Base-by-base conservation (phyloP, 1,140 invertebrate genomes). In the Galleria mellonella region DNA sequence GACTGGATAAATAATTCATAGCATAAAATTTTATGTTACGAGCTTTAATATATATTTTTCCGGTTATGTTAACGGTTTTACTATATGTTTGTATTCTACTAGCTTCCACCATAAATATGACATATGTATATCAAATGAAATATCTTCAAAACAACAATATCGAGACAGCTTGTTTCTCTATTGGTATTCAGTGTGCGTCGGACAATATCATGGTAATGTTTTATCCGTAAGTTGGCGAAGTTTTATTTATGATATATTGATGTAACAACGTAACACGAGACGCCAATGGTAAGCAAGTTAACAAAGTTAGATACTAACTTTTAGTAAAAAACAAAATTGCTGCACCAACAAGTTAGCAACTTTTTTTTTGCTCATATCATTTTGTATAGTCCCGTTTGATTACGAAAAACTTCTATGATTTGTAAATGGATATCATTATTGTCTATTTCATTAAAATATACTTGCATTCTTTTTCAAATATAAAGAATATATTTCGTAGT, bases 191-290 rank as follows among this genome's bases (percentile, higher is more conserved):
- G 43, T 43, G 37, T 30, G 55, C 62, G 67, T 56, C 36, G 37
- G 32, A 53, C 55, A 62, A 65, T 68, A 59, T 62, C 50, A 53
- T 58, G 50, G 47, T 53, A 53, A 53, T 58, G 39, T 35, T 31
- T 47, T 40, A 42, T 50, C 32, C 27, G 36, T 36, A 44, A 50
- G 32, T 56, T 59, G 11, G 33, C 43, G 29, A 54, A 57, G 47
- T 62, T 55, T 51, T 62, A 64, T 62, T 72, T 62, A 57, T 49
- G 58, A 57, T 47, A 46, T 58, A 64, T 72, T 61, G 62, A 63
- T 58, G 60, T 55, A 50, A 55, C 62, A 57, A 45, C 56, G 60
- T 55, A 50, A 53, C 62, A 57, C 49, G 42, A 45, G 43, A 57
- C 40, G 28, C 13, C 47, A 52, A 57, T 53, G 39, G 48, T 53